Base-by-base conservation (phyloP, 2,113 vertebrate genomes). In the Lynx canadensis region DNA sequence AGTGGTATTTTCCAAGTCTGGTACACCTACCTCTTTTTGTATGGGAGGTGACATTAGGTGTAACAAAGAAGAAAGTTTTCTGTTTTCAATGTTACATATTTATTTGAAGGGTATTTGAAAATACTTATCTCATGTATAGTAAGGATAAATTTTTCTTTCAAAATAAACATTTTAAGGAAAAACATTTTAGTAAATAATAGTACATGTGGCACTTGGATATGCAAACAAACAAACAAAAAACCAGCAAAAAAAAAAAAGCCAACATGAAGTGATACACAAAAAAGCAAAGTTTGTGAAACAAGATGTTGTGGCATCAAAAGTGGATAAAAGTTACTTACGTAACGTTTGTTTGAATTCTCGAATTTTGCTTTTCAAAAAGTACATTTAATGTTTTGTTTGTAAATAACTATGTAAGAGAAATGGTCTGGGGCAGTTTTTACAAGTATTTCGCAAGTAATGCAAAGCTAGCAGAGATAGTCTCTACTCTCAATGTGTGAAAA, bases 361-460 rank as follows among this genome's bases (percentile, higher is more conserved):
- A 92, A 97, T 76, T 97, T 78, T 94, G 25, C 66, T 87, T 79
- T 88, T 91, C 80, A 41, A 45, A 52, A 55, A 93, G 27, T 38
- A 84, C 23, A 41, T 69, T 88, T 66, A 93, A 4, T 36, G 29
- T 88, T 80, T 52, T 89, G n/a, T 80, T 93, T 4, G 45, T 65
- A 83, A 95, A 52, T 88, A 74, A 55, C 45, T 93, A 38, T 74
- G 16, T 25, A 55, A 84, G 38, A 89, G 65, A 71, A 85, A 73
- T 33, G 21, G 29, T 52, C 86, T 74, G 69, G 63, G 36, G 27
- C 60, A 89, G 14, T 21, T 69, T 23, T 92, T 76, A 84, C 41
- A 78, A 86, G 41, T 65, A 31, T 89, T 85, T 94, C 29, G 69
- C 50, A 69, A 81, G 69, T 41, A 63, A 85, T 7, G 1, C 55